phyloP scores from a whole-genome alignment of 2,113 vertebrate species.

The Gallinago paraguaiae region DNA sequence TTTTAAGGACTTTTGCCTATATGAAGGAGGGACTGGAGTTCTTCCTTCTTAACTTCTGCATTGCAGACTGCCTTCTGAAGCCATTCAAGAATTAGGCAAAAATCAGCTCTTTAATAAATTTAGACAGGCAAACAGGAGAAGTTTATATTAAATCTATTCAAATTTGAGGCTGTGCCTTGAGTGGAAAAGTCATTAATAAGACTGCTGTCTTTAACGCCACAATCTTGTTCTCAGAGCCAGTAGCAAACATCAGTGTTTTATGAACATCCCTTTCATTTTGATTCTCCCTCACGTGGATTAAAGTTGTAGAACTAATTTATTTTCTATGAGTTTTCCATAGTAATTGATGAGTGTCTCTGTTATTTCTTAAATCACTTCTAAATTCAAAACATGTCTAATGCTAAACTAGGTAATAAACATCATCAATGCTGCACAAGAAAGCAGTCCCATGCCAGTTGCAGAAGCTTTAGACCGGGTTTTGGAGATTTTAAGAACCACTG shows the following conservation, averaged over 20 bases:
- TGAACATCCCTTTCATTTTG: not conserved
- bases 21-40: not conserved
- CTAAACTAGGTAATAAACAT: conserved; percentile 91
- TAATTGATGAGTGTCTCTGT: not conserved
- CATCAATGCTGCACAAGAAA: conserved; percentile 95
- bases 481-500: conserved; percentile 95
- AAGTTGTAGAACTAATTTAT: not conserved
- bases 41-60: not conserved
- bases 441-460: conserved; percentile 90
- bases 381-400: not conserved
- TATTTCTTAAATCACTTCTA: not conserved
- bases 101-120: not conserved
- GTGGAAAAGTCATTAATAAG: not conserved
- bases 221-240: not conserved
- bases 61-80: not conserved
- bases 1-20: not conserved
- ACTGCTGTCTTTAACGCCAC: not conserved
- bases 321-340: not conserved
- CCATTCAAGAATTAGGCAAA: not conserved
- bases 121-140: not conserved
- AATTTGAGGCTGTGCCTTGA: not conserved
- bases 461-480: conserved; percentile 95
- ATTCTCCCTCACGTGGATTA: not conserved
- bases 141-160: not conserved
- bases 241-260: not conserved